A percentile compares a stretch with the other conserved stretches of the same genome.
Conservation (phyloP, 2,888 invertebrate species). For the Dysmachus trigonus region DNA sequence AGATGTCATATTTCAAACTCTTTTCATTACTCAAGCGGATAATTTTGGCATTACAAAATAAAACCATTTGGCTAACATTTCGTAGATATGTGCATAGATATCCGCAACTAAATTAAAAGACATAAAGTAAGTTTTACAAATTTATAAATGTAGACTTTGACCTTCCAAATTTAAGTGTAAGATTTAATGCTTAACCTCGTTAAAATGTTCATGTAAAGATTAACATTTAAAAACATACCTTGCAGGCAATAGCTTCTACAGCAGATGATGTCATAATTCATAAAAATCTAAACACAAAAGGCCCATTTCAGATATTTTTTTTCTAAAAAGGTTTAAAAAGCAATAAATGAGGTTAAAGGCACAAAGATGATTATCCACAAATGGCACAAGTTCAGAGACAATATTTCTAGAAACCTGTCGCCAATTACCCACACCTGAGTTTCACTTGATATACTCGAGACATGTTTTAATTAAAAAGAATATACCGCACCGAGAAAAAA, state of each 20-base stretch:
- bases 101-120: not conserved
- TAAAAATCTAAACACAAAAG: not conserved
- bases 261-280: not conserved
- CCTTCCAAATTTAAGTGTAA: not conserved
- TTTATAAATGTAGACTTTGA: not conserved
- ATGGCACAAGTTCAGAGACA: not conserved
- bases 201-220: not conserved
- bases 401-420: not conserved
- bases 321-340: not conserved
- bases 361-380: not conserved
- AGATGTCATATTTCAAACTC: not conserved
- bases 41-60: not conserved
- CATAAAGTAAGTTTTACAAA: not conserved
- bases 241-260: not conserved
- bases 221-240: not conserved
- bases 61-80: not conserved
- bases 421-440: not conserved
- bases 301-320: not conserved
- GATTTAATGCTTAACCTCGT: not conserved
- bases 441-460: not conserved
- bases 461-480: conserved; percentile 4
- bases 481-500: not conserved
- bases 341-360: not conserved
- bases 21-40: not conserved
- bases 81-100: not conserved